Conservation (phyloP, 1,140 invertebrate genomes). For the Brachionus rotundiformis region DNA sequence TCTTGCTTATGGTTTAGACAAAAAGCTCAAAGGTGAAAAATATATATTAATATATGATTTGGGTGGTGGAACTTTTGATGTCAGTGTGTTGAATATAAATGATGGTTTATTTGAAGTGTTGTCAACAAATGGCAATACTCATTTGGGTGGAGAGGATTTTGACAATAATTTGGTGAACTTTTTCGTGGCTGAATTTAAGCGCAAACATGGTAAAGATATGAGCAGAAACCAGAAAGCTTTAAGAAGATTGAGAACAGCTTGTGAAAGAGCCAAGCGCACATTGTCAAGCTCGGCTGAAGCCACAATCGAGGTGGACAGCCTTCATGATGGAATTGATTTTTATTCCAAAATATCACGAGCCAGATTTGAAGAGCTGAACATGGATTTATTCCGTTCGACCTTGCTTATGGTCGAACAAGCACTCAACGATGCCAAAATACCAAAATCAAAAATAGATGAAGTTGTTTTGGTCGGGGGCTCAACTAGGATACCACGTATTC, state of each 20-base stretch:
- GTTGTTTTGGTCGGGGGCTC: slow-evolving; percentile 70
- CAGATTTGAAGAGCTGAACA: slow-evolving; percentile 57
- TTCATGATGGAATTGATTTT: slow-evolving; percentile 52
- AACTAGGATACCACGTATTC: slow-evolving; percentile 70
- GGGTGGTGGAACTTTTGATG: slow-evolving; percentile 53
- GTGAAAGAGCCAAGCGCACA: slow-evolving; percentile 57
- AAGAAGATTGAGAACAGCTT: slow-evolving; percentile 63
- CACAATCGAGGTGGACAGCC: slow-evolving; percentile 56
- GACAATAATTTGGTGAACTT: slow-evolving; percentile 58
- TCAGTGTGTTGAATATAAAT: slow-evolving; percentile 49
- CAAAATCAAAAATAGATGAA: slow-evolving; percentile 64
- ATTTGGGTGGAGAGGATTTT: slow-evolving; percentile 57
- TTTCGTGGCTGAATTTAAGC: slow-evolving; percentile 56
- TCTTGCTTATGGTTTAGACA: slow-evolving; percentile 66
- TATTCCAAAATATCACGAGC: slow-evolving; percentile 51
- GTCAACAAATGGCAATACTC: slow-evolving; percentile 53
- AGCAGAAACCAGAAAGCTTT: slow-evolving; percentile 53
- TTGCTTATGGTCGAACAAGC: slow-evolving; percentile 60
- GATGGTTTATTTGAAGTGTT: slow-evolving; percentile 52
- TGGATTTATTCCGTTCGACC: slow-evolving; percentile 60
- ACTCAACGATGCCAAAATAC: slow-evolving; percentile 59
- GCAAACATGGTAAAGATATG: slow-evolving; percentile 57
- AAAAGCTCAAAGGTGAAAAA: slow-evolving; percentile 58
- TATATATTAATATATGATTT: slow-evolving; percentile 60
- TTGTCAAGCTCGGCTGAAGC: slow-evolving; percentile 59